phyloP scores from a whole-genome alignment of 2,797 vertebrate species.

The Apogon hyalosoma region DNA sequence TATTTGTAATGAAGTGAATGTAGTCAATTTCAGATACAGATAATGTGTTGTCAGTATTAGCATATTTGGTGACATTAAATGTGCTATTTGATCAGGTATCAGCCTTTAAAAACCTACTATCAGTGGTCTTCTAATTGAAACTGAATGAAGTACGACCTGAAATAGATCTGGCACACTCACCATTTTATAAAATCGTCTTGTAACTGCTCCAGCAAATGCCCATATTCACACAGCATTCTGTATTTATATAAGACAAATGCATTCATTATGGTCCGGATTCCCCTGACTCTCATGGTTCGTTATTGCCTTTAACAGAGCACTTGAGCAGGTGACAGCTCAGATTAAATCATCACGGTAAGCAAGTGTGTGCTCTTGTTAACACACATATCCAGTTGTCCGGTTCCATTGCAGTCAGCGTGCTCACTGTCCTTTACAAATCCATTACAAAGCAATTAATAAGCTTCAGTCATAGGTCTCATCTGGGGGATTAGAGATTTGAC shows the following conservation, averaged over 20 bases:
- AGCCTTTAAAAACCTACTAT: too few species aligned
- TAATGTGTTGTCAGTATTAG: too few species aligned
- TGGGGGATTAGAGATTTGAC: background rate
- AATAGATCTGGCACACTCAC: conserved; percentile 16
- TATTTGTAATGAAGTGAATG: too few species aligned
- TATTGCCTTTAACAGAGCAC: background rate
- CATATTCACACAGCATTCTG: too few species aligned
- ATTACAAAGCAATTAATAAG: conserved; percentile 8
- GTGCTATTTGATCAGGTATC: too few species aligned
- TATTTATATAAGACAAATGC: background rate
- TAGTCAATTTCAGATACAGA: too few species aligned
- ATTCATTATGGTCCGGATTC: background rate
- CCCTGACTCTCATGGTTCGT: background rate
- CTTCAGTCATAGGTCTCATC: background rate
- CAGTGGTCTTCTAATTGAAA: background rate
- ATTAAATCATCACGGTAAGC: background rate
- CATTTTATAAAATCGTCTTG: too few species aligned
- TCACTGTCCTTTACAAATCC: background rate
- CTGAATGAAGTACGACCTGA: conserved; percentile 29
- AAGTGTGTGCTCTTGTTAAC: background rate
- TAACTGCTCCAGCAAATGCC: too few species aligned
- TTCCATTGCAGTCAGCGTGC: background rate
- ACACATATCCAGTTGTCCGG: background rate
- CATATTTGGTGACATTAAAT: too few species aligned
- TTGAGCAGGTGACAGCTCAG: background rate